These are phyloP conservation scores for Cinclus cinclus DNA, from an alignment of 2,113 vertebrate species.

Conservation along the genomic window DNA sequence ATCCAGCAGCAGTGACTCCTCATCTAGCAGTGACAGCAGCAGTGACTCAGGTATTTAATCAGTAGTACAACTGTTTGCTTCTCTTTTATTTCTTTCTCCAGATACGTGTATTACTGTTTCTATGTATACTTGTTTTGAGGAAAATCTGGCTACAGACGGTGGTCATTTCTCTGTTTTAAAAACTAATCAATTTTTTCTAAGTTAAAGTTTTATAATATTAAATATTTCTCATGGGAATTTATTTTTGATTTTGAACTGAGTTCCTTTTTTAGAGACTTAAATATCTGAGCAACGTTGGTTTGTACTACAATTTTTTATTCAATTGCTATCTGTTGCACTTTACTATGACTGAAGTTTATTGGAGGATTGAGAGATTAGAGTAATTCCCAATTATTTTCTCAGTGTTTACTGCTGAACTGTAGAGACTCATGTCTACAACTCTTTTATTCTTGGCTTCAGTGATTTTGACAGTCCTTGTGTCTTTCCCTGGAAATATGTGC, in stretches of 20 bases:
- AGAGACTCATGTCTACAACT: background rate
- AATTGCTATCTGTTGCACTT: background rate
- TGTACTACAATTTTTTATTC: background rate
- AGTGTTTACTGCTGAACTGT: background rate
- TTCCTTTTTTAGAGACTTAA: background rate
- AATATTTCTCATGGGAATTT: background rate
- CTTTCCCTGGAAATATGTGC: background rate
- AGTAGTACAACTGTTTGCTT: background rate
- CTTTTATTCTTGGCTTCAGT: background rate
- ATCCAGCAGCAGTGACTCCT: constrained; percentile 79
- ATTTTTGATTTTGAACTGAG: background rate
- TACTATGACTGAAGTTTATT: background rate
- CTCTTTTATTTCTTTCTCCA: background rate
- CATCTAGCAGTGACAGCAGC: constrained; percentile 71
- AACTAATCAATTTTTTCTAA: background rate
- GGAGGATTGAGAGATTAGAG: background rate
- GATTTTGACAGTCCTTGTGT: background rate
- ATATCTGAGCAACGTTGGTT: background rate
- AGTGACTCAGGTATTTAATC: constrained; percentile 80
- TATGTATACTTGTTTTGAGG: background rate
- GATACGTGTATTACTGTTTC: background rate
- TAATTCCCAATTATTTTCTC: background rate
- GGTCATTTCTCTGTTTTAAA: background rate
- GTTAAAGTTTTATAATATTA: background rate
- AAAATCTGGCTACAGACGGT: background rate